Conservation (phyloP, 1,140 invertebrate species). For the Bombus superbus region DNA sequence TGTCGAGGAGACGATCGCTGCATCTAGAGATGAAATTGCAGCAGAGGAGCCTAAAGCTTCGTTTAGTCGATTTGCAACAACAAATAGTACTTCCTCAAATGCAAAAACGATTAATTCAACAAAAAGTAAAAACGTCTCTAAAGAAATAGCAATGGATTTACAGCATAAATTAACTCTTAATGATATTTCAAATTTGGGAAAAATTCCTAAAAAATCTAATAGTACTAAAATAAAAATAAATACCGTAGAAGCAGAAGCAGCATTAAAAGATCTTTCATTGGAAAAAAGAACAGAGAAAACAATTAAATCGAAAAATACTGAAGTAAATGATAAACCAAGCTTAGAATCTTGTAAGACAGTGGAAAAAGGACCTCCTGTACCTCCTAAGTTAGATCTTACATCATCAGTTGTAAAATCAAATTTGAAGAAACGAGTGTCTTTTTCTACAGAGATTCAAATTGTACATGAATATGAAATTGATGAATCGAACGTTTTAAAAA, state of each 20-base stretch:
- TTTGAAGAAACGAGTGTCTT: slow-evolving; percentile 64
- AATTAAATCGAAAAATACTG: not conserved
- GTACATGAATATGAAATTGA: slow-evolving; percentile 69
- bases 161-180: not conserved
- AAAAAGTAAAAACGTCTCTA: not conserved
- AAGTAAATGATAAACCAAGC: not conserved
- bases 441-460: slow-evolving; percentile 47
- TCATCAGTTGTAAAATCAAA: not conserved
- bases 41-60: not conserved
- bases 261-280: not conserved
- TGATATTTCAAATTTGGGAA: slow-evolving; percentile 1
- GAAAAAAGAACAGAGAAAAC: not conserved
- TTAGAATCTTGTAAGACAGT: no score
- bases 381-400: not conserved
- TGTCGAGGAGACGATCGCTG: slow-evolving; percentile 46
- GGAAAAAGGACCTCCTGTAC: slow-evolving; percentile 21
- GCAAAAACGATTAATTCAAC: not conserved
- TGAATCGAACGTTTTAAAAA: slow-evolving; percentile 64
- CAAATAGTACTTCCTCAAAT: not conserved
- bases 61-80: not conserved
- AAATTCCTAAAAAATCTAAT: slow-evolving; percentile 22
- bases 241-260: not conserved
- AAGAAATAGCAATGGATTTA: not conserved
- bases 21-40: not conserved
- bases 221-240: not conserved